These are phyloP conservation scores for Xyrauchen texanus DNA, from an alignment of 2,113 vertebrate species.

Conservation along the genomic window DNA sequence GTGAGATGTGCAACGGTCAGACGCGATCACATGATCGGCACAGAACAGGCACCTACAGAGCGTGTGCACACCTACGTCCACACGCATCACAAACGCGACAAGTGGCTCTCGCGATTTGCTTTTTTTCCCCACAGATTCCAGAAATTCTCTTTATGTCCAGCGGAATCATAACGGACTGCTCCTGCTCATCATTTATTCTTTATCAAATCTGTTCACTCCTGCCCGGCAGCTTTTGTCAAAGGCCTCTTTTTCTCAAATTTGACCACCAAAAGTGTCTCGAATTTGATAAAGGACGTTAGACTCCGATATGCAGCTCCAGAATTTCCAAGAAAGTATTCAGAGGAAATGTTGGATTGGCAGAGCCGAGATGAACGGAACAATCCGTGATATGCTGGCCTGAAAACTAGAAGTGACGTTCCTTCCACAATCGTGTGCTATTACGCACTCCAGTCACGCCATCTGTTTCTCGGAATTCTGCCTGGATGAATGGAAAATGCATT, in stretches of 20 bases:
- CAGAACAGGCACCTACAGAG: conserved; percentile 64
- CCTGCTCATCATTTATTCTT: conserved; percentile 24
- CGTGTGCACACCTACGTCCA: conserved; percentile 63
- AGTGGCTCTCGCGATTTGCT: not conserved
- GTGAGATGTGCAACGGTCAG: conserved; percentile 71
- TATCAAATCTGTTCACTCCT: conserved; percentile 62
- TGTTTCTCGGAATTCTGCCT: not conserved
- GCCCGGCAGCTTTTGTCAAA: conserved; percentile 70
- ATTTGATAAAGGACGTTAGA: conserved; percentile 31
- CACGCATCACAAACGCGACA: too few species aligned
- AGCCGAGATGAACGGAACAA: not conserved
- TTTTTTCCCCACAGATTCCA: conserved; percentile 46
- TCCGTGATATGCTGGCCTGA: conserved; percentile 16
- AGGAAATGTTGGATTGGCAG: not conserved
- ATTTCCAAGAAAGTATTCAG: too few species aligned
- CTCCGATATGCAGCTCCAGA: not conserved
- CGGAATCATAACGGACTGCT: not conserved
- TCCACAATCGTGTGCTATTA: not conserved
- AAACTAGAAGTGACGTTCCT: conserved; percentile 47
- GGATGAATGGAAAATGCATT: conserved; percentile 28
- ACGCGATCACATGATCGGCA: conserved; percentile 64
- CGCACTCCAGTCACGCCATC: conserved; percentile 4
- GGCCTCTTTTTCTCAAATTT: conserved; percentile 52
- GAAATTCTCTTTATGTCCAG: too few species aligned
- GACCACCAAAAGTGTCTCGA: conserved; percentile 38